Base-by-base conservation (phyloP, 2,113 vertebrate species). In the Tichodroma muraria region DNA sequence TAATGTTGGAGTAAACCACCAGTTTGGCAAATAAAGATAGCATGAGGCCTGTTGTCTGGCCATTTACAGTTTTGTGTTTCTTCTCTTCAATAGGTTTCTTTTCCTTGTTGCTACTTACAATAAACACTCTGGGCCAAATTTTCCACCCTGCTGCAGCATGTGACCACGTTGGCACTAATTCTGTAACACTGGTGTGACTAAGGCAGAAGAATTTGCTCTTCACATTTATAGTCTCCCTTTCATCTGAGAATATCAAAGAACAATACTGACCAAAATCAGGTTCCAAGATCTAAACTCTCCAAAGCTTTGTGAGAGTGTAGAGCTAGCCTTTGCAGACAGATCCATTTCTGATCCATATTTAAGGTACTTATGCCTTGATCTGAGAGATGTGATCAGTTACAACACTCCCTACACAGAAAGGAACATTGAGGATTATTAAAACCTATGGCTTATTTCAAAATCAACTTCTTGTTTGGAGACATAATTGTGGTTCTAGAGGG, bases 11-110 rank as follows among this genome's bases (percentile, higher is more conserved):
- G 33, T 89, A 93, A 96, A 89, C 86, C 52, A 94, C 38, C 68
- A 61, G 70, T 80, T 89, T 94, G 89, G 85, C 68, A 90, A 85
- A 69, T 28, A 56, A 85, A 91, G 65, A 23, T 84, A 85, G 78
- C 57, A 85, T 86, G 52, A 90, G n/a, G 44, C 33, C 73, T 89
- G 40, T 64, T 95, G 78, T 65, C 89, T 94, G 64, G 60, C 52
- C 86, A 89, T 89, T 92, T 85, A 92, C 30, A 80, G 63, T 88
- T 94, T 88, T 89, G 60, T 70, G 22, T 89, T 92, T 89, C 59
- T 84, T 44, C 68, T 88, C 66, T 76, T 80, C 86, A 81, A 8
- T 68, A 72, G 31, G 24, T 87, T 94, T 88, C 17, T 89, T 81
- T 70, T 89, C 35, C 68, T 63, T 91, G 59, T 50, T 73, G 71